Conservation (phyloP, 2,888 invertebrate genomes). For the Agrilus cyanescens region DNA sequence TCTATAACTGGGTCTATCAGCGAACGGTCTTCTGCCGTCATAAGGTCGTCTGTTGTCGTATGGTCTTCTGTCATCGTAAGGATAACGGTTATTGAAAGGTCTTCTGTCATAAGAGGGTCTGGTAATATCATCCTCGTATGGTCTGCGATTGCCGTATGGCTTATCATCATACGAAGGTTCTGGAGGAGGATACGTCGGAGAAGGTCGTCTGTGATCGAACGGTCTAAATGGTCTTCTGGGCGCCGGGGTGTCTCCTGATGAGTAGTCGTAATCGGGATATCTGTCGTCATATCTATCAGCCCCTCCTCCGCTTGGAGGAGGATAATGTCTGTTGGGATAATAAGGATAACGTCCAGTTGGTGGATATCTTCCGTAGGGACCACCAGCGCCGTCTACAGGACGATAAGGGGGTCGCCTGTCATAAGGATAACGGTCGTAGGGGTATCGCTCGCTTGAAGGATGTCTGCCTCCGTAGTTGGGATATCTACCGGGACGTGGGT, state of each 20-base stretch:
- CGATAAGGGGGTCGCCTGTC: constrained; percentile 1
- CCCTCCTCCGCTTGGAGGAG: constrained; percentile 37
- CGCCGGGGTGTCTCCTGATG: constrained; percentile 3
- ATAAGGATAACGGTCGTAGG: constrained; percentile 33
- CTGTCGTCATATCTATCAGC: constrained; percentile 19
- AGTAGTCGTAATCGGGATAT: constrained; percentile 8
- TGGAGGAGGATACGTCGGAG: too few relatives aligned
- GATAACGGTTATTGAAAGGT: constrained; percentile 6
- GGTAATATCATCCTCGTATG: constrained; percentile 6
- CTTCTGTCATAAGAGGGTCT: constrained; percentile 6
- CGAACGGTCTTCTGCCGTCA: constrained; percentile 18
- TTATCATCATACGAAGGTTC: constrained; percentile 1
- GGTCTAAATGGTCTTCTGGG: constrained; percentile 13
- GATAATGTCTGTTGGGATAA: constrained; percentile 4
- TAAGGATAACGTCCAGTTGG: constrained; percentile 9
- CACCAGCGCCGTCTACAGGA: constrained; percentile 14
- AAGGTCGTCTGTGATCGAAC: constrained; percentile 12
- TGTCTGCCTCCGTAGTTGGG: constrained; percentile 8
- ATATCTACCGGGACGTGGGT: constrained; percentile 16
- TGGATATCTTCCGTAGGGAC: constrained; percentile 23
- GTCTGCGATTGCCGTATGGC: constrained; percentile 7
- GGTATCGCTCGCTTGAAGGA: constrained; percentile 17
- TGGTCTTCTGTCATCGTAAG: constrained; percentile 6
- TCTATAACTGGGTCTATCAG: constrained; percentile 17
- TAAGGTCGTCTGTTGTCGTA: constrained; percentile 9